Conservation (phyloP, 2,888 invertebrate genomes). For the Timema podura region DNA sequence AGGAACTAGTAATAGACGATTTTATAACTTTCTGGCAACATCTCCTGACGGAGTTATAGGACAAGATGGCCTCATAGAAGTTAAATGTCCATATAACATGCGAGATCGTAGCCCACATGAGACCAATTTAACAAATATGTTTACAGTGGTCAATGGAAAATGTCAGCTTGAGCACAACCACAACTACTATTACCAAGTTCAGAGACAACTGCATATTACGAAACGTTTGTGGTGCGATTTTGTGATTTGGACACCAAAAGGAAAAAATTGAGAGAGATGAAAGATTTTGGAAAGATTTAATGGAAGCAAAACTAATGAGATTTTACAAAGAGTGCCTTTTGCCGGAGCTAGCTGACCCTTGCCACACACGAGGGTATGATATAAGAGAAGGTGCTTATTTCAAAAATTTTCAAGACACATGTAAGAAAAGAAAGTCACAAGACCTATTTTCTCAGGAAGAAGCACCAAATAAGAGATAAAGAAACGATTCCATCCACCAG, state of each 20-base stretch:
- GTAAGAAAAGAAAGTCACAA: too few relatives aligned
- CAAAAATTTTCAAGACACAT: too few relatives aligned
- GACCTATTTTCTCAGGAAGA: too few relatives aligned
- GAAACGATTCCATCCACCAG: too few relatives aligned
- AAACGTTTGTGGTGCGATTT: background rate
- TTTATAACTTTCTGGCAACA: conserved; percentile 28
- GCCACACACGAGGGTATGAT: too few relatives aligned
- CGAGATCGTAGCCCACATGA: background rate
- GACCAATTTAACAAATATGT: background rate
- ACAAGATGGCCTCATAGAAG: background rate
- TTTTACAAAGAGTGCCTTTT: background rate
- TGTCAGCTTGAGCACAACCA: background rate
- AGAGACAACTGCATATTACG: background rate
- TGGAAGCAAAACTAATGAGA: background rate
- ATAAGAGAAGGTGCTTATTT: too few relatives aligned
- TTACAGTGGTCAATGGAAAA: background rate
- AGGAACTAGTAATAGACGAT: conserved; percentile 25
- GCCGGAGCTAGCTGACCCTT: too few relatives aligned
- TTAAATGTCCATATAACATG: background rate
- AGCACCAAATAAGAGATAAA: too few relatives aligned
- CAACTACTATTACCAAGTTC: background rate
- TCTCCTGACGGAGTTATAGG: conserved; percentile 28
- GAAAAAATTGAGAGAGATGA: background rate
- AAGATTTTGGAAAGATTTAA: background rate
- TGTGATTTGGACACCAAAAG: background rate